A percentile compares a stretch with the other conserved stretches of the same genome.
phyloP scores from a whole-genome alignment of 2,888 invertebrate genomes.

The Tortricodes alternella region DNA sequence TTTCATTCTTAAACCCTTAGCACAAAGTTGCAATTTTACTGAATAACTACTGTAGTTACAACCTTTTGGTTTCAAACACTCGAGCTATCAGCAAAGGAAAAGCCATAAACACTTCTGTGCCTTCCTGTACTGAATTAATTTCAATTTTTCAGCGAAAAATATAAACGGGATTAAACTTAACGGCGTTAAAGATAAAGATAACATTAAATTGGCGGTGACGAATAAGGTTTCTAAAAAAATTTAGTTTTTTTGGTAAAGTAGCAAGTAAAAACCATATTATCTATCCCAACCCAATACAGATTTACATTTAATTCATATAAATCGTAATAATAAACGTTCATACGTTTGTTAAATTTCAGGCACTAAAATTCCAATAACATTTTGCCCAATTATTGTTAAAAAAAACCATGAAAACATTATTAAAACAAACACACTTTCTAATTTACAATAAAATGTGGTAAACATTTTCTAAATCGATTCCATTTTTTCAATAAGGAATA shows the following conservation, averaged over 20 bases:
- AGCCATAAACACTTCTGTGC: constrained; percentile 68
- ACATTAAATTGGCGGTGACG: not conserved
- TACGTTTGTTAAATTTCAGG: too few relatives aligned
- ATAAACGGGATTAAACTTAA: constrained; percentile 2
- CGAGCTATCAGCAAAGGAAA: constrained; percentile 51
- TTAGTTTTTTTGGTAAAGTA: too few relatives aligned
- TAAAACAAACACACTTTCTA: too few relatives aligned
- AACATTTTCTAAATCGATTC: not conserved
- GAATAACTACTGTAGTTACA: not conserved
- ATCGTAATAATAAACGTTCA: too few relatives aligned
- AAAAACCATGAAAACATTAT: too few relatives aligned
- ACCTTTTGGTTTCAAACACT: not conserved
- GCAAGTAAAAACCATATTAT: too few relatives aligned
- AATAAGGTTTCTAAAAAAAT: not conserved
- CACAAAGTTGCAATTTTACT: constrained; percentile 21
- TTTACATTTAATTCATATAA: too few relatives aligned
- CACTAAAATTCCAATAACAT: too few relatives aligned
- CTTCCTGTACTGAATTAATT: constrained; percentile 57
- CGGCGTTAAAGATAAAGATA: not conserved
- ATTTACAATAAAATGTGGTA: not conserved
- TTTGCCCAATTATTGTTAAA: too few relatives aligned
- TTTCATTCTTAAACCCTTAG: not conserved
- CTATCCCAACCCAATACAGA: too few relatives aligned
- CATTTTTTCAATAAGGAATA: not conserved
- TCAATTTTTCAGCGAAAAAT: constrained; percentile 13